Conservation (phyloP, 2,113 vertebrate genomes). For the Pterocles orientalis region DNA sequence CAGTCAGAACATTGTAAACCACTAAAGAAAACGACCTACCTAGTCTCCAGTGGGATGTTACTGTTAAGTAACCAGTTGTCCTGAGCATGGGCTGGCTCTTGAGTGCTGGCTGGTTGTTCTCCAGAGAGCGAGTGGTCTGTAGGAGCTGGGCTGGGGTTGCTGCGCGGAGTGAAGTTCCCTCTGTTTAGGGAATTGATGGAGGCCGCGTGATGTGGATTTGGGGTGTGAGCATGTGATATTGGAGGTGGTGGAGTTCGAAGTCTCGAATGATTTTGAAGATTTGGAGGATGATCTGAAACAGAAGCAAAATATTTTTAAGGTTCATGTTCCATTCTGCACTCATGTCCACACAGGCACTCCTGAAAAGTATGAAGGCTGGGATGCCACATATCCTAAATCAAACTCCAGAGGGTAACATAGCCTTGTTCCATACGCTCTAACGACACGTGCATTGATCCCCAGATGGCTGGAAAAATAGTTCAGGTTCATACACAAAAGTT, state of each 20-base stretch:
- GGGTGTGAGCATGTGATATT: constrained; percentile 89
- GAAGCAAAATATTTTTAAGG: background rate
- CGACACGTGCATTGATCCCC: background rate
- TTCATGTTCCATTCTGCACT: background rate
- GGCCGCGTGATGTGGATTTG: constrained; percentile 90
- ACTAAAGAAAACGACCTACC: constrained; percentile 73
- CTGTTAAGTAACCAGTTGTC: constrained; percentile 99
- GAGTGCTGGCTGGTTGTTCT: constrained; percentile 83
- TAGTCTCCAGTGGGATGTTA: constrained; percentile 98
- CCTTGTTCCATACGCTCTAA: background rate
- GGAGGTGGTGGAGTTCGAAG: constrained; percentile 92
- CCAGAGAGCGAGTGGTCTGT: constrained; percentile 92
- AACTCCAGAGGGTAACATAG: background rate
- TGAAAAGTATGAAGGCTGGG: background rate
- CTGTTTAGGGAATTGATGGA: constrained; percentile 93
- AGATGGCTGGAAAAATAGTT: background rate
- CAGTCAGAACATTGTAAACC: background rate
- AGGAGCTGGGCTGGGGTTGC: constrained; percentile 94
- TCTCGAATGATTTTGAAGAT: constrained; percentile 90
- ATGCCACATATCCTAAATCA: background rate
- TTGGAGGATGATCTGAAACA: constrained; percentile 81
- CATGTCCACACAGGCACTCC: background rate
- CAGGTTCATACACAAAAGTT: background rate
- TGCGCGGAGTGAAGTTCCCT: constrained; percentile 92
- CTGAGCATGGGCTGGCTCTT: constrained; percentile 86